Percentiles rank a stretch among this genome's conserved stretches.
These are phyloP conservation scores for Riparia riparia DNA, from an alignment of 2,113 vertebrate genomes.

Conservation along the genomic window DNA sequence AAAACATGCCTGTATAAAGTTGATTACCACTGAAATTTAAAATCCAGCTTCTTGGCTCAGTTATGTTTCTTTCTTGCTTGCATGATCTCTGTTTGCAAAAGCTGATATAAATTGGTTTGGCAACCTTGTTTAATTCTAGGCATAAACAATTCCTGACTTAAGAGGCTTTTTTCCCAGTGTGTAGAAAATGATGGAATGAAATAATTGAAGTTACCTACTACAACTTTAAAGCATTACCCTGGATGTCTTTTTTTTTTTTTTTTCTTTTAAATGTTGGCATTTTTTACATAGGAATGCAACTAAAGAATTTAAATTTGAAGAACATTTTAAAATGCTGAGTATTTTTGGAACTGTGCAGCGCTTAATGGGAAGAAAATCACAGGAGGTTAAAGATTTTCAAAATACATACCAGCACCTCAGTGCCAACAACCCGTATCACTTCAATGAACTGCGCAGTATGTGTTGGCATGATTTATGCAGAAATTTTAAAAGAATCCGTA, in stretches of 20 bases:
- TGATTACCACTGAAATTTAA: neutral
- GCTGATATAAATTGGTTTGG: slow-evolving; percentile 43
- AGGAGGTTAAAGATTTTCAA: slow-evolving; percentile 23
- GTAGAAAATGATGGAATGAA: neutral
- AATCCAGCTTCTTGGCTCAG: slow-evolving; percentile 4
- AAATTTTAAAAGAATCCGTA: slow-evolving; percentile 44
- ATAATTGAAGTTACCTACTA: neutral
- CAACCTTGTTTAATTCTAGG: slow-evolving; percentile 15
- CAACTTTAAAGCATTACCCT: neutral
- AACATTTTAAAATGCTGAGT: neutral
- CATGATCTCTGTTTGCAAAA: slow-evolving; percentile 30
- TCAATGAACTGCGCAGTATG: slow-evolving; percentile 9
- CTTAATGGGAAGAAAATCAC: slow-evolving; percentile 41
- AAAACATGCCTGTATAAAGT: neutral
- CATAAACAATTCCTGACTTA: slow-evolving; percentile 14
- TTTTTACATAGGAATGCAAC: neutral
- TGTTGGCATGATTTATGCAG: slow-evolving; percentile 44
- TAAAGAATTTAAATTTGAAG: neutral
- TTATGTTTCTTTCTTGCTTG: neutral
- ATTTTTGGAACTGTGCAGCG: neutral
- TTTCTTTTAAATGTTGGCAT: neutral
- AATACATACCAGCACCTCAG: slow-evolving; percentile 21
- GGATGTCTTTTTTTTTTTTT: neutral
- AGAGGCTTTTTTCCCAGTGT: neutral
- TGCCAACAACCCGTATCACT: slow-evolving; percentile 37